Conservation (phyloP, 1,140 invertebrate species). For the Chironomus tepperi region DNA sequence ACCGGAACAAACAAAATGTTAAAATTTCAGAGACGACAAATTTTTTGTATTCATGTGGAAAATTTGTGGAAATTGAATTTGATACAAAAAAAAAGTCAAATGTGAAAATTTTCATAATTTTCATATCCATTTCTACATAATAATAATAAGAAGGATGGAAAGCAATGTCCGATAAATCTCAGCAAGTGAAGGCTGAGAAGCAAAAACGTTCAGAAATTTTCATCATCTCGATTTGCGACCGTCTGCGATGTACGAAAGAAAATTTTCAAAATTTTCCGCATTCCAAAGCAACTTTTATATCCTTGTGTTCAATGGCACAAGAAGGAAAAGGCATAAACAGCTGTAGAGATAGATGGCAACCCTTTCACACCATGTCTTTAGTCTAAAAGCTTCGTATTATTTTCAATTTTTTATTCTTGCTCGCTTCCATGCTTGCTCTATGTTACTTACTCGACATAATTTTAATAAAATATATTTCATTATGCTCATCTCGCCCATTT, state of each 20-base stretch:
- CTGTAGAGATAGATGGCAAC: slow-evolving; percentile 18
- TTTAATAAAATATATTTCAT: slow-evolving; percentile 24
- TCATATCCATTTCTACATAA: not conserved
- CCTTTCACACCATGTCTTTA: not conserved
- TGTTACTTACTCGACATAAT: not conserved
- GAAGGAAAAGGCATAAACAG: not conserved
- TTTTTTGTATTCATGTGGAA: slow-evolving; percentile 8
- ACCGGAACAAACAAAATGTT: not conserved
- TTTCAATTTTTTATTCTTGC: not conserved
- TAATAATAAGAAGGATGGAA: not conserved
- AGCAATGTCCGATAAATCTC: slow-evolving; percentile 19
- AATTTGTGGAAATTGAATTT: not conserved
- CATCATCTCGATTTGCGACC: not conserved
- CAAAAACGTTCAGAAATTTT: slow-evolving; percentile 19
- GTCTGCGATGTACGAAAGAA: slow-evolving; percentile 18
- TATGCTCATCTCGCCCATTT: slow-evolving; percentile 10
- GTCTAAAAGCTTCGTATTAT: not conserved
- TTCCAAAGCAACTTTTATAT: not conserved
- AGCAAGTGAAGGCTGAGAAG: not conserved
- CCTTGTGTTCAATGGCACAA: not conserved
- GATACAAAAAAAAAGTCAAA: not conserved
- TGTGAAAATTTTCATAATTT: not conserved
- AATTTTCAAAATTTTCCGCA: slow-evolving; percentile 17
- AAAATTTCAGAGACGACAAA: not conserved
- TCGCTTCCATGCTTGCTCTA: too few species aligned